These are phyloP conservation scores for Mesoclemmys tuberculata DNA, from an alignment of 2,113 vertebrate species.

Conservation along the genomic window DNA sequence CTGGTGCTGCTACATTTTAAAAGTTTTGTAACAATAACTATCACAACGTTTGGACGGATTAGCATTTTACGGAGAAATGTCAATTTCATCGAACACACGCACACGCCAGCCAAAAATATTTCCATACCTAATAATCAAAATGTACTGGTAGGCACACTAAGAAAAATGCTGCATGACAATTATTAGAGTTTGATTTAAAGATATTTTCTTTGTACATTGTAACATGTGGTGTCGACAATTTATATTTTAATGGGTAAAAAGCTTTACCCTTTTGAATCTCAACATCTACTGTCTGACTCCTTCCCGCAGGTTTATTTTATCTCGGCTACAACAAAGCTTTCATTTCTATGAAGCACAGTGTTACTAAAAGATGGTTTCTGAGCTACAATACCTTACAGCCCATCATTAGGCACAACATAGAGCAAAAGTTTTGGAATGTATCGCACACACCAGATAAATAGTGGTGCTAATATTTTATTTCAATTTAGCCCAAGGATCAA, in stretches of 20 bases:
- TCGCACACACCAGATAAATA: neutral
- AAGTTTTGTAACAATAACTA: neutral
- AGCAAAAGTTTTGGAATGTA: slow-evolving; percentile 42
- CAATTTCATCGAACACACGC: neutral
- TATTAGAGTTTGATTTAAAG: neutral
- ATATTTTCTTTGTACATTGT: neutral
- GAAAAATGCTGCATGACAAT: neutral
- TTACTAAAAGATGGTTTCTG: slow-evolving; percentile 23
- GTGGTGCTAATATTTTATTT: slow-evolving; percentile 74
- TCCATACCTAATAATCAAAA: neutral
- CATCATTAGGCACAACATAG: slow-evolving; percentile 19
- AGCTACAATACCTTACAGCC: neutral
- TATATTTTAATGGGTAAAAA: neutral
- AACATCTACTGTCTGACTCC: neutral
- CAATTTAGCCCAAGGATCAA: slow-evolving; percentile 53
- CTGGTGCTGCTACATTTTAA: slow-evolving; percentile 1
- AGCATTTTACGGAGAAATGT: neutral
- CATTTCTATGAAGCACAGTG: neutral
- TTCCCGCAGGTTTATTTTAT: slow-evolving; percentile 16
- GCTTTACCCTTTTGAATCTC: neutral
- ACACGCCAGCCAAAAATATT: neutral
- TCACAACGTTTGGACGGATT: neutral
- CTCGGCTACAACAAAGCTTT: slow-evolving; percentile 6
- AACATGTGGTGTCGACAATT: neutral
- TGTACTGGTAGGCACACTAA: neutral